These are phyloP conservation scores for Ligdia adustata DNA, from an alignment of 2,888 invertebrate genomes.

Conservation along the genomic window DNA sequence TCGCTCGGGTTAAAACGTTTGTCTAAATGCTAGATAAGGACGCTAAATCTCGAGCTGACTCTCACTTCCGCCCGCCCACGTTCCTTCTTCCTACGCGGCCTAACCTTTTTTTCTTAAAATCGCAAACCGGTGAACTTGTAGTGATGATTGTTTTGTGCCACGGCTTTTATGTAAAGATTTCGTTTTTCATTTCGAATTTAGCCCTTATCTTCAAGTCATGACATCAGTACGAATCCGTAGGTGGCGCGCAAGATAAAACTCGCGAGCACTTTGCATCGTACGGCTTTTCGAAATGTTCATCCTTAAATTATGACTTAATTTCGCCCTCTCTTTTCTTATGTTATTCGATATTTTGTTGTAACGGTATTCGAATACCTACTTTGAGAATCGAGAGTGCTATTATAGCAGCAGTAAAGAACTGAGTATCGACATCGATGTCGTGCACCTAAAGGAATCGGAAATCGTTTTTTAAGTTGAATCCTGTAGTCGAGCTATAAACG, in stretches of 20 bases:
- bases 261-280: constrained; percentile 53
- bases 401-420: constrained; percentile 34
- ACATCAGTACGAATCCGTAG: constrained; percentile 77
- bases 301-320: constrained; percentile 81
- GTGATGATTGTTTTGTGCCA: constrained; percentile 59
- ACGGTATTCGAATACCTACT: constrained; percentile 59
- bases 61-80: constrained; percentile 84
- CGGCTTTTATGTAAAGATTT: constrained; percentile 44
- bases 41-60: constrained; percentile 61
- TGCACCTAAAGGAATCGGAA: constrained; percentile 11
- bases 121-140: constrained; percentile 68
- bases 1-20: constrained; percentile 49
- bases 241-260: constrained; percentile 69
- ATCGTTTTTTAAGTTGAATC: constrained; percentile 13
- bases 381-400: constrained; percentile 48
- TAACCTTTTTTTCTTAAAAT: constrained; percentile 68
- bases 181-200: constrained; percentile 44
- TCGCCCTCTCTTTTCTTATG: constrained; percentile 63
- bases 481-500: constrained; percentile 14
- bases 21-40: constrained; percentile 68
- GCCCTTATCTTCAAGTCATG: constrained; percentile 55
- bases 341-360: constrained; percentile 56
- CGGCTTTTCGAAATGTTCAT: constrained; percentile 70
- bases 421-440: constrained; percentile 26
- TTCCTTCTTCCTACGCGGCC: constrained; percentile 64